A percentile compares a stretch with the other conserved stretches of the same genome.
phyloP scores from a whole-genome alignment of 2,888 invertebrate species.

The Mermis nigrescens region DNA sequence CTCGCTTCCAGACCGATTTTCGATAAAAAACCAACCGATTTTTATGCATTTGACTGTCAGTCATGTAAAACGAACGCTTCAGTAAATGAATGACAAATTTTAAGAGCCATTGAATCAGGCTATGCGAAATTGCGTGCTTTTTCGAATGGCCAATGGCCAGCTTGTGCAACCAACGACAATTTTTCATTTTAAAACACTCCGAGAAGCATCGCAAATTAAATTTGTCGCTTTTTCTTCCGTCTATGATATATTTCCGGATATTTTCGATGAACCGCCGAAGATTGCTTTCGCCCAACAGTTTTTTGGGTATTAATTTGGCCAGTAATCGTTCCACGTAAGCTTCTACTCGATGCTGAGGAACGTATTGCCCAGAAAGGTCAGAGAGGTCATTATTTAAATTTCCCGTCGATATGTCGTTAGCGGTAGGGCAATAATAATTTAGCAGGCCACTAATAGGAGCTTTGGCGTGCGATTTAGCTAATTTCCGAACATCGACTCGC shows the following conservation, averaged over 20 bases:
- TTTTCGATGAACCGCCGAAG: neutral
- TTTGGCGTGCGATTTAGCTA: too few relatives aligned
- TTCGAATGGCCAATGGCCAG: neutral
- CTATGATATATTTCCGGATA: neutral
- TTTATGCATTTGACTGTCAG: conserved; percentile 1
- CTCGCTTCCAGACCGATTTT: conserved; percentile 1
- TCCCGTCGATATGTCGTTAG: neutral
- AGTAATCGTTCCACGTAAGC: neutral
- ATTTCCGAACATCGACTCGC: too few relatives aligned
- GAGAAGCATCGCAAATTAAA: neutral
- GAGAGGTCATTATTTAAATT: neutral
- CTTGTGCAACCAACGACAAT: neutral
- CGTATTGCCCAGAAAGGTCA: neutral
- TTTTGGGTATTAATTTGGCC: neutral
- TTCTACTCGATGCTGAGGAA: neutral
- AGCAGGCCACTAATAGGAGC: too few relatives aligned
- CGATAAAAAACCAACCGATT: conserved; percentile 6
- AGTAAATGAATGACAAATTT: neutral
- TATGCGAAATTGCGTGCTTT: neutral
- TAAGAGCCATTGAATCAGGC: neutral
- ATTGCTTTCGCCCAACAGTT: neutral
- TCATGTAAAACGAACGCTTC: conserved; percentile 3
- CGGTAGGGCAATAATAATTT: neutral
- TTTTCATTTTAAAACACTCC: neutral
- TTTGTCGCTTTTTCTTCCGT: neutral